Evolutionary conservation across 2,888 invertebrate species (phyloP), one percentile per base, ranked within the genome.

Genomic region (Allolobophora icterica): DNA sequence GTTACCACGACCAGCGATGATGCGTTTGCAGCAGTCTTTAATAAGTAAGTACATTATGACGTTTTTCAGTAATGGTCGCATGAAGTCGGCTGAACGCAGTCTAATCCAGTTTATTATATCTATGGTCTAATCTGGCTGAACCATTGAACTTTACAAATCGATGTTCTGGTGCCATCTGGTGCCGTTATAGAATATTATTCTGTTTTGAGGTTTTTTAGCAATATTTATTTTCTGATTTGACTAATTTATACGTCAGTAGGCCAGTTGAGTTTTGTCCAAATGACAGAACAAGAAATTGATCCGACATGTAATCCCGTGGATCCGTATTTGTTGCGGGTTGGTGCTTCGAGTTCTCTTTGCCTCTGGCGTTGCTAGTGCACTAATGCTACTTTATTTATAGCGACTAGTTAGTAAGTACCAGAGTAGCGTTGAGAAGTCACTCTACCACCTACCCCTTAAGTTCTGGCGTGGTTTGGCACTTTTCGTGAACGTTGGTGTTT

Each of bases 301-400:
- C 94, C 94, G 19, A 93, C 93, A 40, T 94, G 94, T 92, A 94
- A 94, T 92, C 94, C 94, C n/a, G 92, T 94, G 84, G 94, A 94
- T 91, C 94, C 94, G 19, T 92, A 94, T 35, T 92, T 94, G 84
- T 35, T 35, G 87, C 87, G 87, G 87, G 87, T 87, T 38, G 24
- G 87, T 87, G 15, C 34, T 35, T 87, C 34, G 35, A 34, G 8
- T 71, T 30, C 71, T 71, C 71, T 71, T n/a, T 71, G n/a, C n/a
- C 71, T 5, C 5, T 71, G 71, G 11, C 71, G 71, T 71, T 71
- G n/a, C 71, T n/a, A 71, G 30, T 30, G 3, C 4, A 71, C 71
- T 71, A 52, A 52, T 52, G 52, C 52, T 24, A 52, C 52, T 52
- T 24, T n/a, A 71, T 71, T 71, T 71, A n/a, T 71, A 71, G 71